phyloP scores from a whole-genome alignment of 2,888 invertebrate genomes.

The Kryphioiulus occultus region DNA sequence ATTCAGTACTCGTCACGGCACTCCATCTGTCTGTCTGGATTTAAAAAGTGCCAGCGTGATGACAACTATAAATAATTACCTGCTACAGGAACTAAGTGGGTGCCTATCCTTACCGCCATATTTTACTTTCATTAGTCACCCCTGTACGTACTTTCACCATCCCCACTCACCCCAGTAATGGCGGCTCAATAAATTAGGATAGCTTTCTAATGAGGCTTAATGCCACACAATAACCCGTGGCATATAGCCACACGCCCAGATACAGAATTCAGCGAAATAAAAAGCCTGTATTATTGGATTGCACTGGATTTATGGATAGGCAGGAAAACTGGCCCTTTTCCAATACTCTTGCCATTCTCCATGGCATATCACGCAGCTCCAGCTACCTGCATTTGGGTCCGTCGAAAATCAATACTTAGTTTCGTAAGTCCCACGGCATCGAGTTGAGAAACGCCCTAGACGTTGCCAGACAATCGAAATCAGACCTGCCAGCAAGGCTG shows the following conservation, averaged over 20 bases:
- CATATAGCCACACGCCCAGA: background rate
- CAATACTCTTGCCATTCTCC: background rate
- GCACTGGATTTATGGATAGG: background rate
- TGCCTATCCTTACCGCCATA: background rate
- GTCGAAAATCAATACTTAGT: background rate
- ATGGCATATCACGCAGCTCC: background rate
- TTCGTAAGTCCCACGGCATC: background rate
- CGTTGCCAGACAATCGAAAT: background rate
- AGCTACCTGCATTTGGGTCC: background rate
- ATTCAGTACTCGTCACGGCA: too few relatives aligned
- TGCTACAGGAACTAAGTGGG: background rate
- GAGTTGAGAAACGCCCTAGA: background rate
- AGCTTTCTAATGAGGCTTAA: conserved; percentile 48
- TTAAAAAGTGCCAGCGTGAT: background rate
- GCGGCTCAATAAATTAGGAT: conserved; percentile 49
- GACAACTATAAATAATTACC: background rate
- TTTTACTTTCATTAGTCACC: background rate
- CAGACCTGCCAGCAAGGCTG: background rate
- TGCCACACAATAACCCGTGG: background rate
- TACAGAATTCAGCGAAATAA: background rate
- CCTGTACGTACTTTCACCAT: background rate
- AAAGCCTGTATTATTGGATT: background rate
- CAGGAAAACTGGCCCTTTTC: background rate
- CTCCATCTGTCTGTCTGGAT: background rate
- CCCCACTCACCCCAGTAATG: conserved; percentile 27